These are phyloP conservation scores for Cinclus cinclus DNA, from an alignment of 2,113 vertebrate genomes.

Conservation along the genomic window DNA sequence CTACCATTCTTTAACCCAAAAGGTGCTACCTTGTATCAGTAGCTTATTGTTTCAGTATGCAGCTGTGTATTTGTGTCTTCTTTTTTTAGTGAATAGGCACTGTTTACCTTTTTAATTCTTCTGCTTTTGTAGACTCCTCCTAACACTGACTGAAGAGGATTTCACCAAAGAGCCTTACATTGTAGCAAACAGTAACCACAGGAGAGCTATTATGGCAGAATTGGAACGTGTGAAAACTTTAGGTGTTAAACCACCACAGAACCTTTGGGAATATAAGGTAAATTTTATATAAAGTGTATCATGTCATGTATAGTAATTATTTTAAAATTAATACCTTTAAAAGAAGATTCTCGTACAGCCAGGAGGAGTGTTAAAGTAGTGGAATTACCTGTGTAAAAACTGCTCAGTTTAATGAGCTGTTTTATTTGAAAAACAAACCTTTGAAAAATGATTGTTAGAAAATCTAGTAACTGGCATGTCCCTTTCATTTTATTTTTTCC, in stretches of 20 bases:
- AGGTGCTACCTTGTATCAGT: neutral
- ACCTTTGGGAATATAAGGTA: slow-evolving; percentile 97
- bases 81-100: neutral
- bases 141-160: slow-evolving; percentile 88
- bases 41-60: neutral
- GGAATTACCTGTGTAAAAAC: neutral
- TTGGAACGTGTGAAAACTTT: slow-evolving; percentile 84
- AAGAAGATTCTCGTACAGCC: neutral
- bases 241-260: slow-evolving; percentile 87
- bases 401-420: neutral
- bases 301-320: neutral
- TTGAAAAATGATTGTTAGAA: neutral
- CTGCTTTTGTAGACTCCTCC: slow-evolving; percentile 79
- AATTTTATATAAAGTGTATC: neutral
- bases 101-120: neutral
- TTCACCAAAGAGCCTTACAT: slow-evolving; percentile 79
- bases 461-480: neutral
- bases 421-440: neutral
- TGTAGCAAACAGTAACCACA: slow-evolving; percentile 84
- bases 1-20: neutral
- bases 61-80: neutral
- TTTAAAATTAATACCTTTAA: neutral
- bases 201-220: slow-evolving; percentile 83
- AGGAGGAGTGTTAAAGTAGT: neutral
- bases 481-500: neutral